Base-by-base conservation (phyloP, 2,797 vertebrate species). In the Myoxocephalus aenaeus region DNA sequence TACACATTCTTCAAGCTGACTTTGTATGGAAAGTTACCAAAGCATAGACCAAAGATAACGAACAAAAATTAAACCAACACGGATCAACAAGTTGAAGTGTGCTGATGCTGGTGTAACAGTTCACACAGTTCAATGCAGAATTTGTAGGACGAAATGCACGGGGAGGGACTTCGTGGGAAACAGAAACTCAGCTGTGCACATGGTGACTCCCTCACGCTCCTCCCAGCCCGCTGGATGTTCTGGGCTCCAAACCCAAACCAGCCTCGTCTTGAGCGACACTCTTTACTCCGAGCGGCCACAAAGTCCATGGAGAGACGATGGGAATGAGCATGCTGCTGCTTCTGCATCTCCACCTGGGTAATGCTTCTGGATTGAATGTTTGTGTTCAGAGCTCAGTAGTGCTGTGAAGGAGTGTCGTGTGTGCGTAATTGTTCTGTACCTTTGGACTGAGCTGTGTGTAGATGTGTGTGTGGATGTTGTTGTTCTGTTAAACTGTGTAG, bases 111-210 rank as follows among this genome's bases (percentile, higher is more conserved):
- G n/a, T 20, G 7, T 29, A 29, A 29, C 29, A 29, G 29, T 36
- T 13, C 18, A 62, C 27, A 63, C 27, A 53, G 40, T 20, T 18
- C n/a, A 14, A 27, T 32, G 20, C 27, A 63, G 44, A 38, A 40
- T 67, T 38, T 13, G 29, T 22, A 40, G 42, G n/a, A 57, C 42
- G 63, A 15, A 32, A 27, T n/a, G 11, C 80, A 66, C 65, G 68
- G 87, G 93, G 93, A 91, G 91, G 93, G 84, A 87, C 90, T 93
- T 92, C 82, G 57, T 69, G 34, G 87, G 92, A 93, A 93, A 94
- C 29, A 72, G 92, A 94, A 94, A 94, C 91, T 92, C 29, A 88
- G 10, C 64, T 20, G 7, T 56, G 22, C 29, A 44, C n/a, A 70
- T 38, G 32, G 40, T 59, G 65, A 51, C 54, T 75, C 22, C 13